Conservation (phyloP, 2,888 invertebrate species). For the Melanotus villosus region DNA sequence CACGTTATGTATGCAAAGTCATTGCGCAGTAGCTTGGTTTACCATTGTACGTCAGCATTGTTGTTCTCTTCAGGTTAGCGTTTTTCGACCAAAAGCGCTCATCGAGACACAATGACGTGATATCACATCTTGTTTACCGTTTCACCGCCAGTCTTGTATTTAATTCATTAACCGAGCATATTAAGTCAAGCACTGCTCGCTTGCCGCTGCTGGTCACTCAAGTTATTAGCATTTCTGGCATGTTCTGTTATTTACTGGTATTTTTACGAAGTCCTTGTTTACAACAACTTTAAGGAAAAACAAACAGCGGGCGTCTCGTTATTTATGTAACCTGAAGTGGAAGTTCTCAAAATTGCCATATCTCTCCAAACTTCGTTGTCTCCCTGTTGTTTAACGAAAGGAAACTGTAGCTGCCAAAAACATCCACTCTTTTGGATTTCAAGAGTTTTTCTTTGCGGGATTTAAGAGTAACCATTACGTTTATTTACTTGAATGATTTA, state of each 20-base stretch:
- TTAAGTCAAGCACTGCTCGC: background rate
- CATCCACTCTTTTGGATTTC: background rate
- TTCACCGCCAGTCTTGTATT: background rate
- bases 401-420: background rate
- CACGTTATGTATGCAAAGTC: slow-evolving; percentile 18
- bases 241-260: background rate
- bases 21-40: slow-evolving; percentile 24
- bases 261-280: background rate
- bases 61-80: background rate
- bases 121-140: slow-evolving; percentile 6
- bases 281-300: slow-evolving; percentile 2
- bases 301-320: background rate
- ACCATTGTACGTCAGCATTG: background rate
- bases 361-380: background rate
- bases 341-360: slow-evolving; percentile 5
- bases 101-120: background rate
- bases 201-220: background rate
- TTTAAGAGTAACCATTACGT: background rate
- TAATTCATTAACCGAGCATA: background rate
- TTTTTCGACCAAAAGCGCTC: background rate
- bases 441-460: background rate
- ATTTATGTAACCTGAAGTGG: slow-evolving; percentile 8
- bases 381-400: background rate
- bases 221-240: background rate
- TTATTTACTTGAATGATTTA: background rate